Conservation (phyloP, 2,888 invertebrate species). For the Agrotis segetum region DNA sequence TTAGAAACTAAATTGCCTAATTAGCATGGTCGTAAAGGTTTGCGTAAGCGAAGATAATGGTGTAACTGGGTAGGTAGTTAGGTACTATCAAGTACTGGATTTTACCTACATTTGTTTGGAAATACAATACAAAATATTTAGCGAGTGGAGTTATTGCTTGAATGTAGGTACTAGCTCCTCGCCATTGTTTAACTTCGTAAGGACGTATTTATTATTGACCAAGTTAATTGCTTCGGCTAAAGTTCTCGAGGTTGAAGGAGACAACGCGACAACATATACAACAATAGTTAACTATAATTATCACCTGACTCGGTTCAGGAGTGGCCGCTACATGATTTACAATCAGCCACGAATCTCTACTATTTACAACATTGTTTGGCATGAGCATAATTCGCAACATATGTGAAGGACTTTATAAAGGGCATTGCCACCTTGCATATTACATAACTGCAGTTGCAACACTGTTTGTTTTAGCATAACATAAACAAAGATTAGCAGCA, state of each 20-base stretch:
- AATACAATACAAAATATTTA: slow-evolving; percentile 67
- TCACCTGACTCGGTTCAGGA: slow-evolving; percentile 40
- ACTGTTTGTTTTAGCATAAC: slow-evolving; percentile 10
- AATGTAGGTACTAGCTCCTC: slow-evolving; percentile 25
- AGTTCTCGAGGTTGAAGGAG: slow-evolving; percentile 42
- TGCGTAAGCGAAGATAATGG: slow-evolving; percentile 68
- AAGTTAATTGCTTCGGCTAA: slow-evolving; percentile 56
- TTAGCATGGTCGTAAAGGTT: slow-evolving; percentile 71
- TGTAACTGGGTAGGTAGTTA: slow-evolving; percentile 27
- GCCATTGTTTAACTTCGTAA: slow-evolving; percentile 41
- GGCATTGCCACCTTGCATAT: slow-evolving; percentile 3
- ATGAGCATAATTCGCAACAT: slow-evolving; percentile 11
- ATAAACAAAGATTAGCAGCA: slow-evolving; percentile 19
- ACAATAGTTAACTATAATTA: slow-evolving; percentile 50
- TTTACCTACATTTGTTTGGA: slow-evolving; percentile 69
- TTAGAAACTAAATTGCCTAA: slow-evolving; percentile 69
- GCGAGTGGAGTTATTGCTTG: slow-evolving; percentile 58
- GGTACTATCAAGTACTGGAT: slow-evolving; percentile 59
- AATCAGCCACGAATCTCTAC: slow-evolving; percentile 28
- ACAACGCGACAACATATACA: slow-evolving; percentile 42
- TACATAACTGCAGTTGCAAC: slow-evolving; percentile 1
- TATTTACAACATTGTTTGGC: slow-evolving; percentile 34
- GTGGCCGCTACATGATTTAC: slow-evolving; percentile 49
- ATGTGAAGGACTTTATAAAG: slow-evolving; percentile 12
- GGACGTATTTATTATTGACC: slow-evolving; percentile 52